phyloP scores from a whole-genome alignment of 2,888 invertebrate species.

The Rotaria sp. region DNA sequence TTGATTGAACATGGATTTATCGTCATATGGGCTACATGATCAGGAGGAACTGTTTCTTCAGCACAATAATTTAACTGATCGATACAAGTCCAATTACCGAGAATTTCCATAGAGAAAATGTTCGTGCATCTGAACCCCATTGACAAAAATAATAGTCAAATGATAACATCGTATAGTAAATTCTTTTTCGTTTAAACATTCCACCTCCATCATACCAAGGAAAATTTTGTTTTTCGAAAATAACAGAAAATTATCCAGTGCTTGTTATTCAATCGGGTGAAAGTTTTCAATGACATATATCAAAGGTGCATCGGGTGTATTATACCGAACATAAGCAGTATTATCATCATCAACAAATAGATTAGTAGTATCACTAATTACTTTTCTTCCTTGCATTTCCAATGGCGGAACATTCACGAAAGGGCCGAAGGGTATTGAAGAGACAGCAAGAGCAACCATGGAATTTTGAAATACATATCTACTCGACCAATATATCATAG shows the following conservation, averaged over 20 bases:
- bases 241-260: background rate
- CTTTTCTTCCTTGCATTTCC: background rate
- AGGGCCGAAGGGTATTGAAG: background rate
- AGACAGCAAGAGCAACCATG: background rate
- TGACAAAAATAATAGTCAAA: too few relatives aligned
- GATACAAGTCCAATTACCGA: background rate
- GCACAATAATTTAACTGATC: slow-evolving; percentile 15
- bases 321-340: slow-evolving; percentile 14
- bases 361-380: background rate
- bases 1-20: background rate
- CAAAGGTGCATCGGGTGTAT: background rate
- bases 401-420: background rate
- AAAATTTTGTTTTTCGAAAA: background rate
- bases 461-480: background rate
- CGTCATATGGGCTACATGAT: background rate
- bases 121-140: too few relatives aligned
- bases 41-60: background rate
- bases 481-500: background rate
- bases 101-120: too few relatives aligned
- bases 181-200: slow-evolving; percentile 16
- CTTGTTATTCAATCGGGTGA: background rate
- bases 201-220: slow-evolving; percentile 9
- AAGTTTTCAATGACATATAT: background rate
- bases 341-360: slow-evolving; percentile 6
- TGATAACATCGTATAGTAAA: too few relatives aligned